phyloP scores from a whole-genome alignment of 2,113 vertebrate genomes.

The Erythrocebus patas region DNA sequence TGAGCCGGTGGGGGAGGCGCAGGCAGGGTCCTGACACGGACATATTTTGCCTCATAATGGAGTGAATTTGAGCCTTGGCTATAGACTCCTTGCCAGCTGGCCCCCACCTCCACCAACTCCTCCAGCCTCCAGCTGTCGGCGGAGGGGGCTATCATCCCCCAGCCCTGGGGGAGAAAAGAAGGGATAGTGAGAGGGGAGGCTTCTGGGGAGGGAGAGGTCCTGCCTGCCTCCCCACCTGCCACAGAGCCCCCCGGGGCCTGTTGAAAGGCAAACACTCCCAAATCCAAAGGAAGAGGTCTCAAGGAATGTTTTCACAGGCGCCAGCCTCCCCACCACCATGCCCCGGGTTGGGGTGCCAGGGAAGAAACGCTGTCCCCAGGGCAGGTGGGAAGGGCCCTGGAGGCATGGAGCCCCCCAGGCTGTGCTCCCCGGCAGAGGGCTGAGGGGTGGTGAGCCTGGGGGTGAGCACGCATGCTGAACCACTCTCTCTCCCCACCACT shows the following conservation, averaged over 20 bases:
- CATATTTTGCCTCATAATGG: not conserved
- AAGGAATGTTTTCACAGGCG: not conserved
- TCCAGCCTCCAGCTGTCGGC: not conserved
- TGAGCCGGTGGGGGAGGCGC: not conserved
- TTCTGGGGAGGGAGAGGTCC: not conserved
- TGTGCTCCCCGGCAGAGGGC: not conserved
- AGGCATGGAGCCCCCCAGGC: not conserved
- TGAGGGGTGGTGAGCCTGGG: not conserved
- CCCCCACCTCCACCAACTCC: not conserved
- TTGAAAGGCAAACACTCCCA: no score
- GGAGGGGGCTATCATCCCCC: not conserved
- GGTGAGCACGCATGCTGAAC: no score
- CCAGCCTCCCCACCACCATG: no score
- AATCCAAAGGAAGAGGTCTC: not conserved
- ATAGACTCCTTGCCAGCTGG: not conserved
- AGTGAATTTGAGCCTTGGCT: not conserved
- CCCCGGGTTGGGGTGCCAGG: not conserved
- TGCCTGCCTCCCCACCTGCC: no score
- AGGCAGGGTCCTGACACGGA: not conserved
- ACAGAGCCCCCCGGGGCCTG: not conserved
- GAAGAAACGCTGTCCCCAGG: not conserved
- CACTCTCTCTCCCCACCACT: not conserved
- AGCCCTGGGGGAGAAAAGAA: not conserved
- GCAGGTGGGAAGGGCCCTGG: not conserved
- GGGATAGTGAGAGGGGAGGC: not conserved